Percentiles rank a stretch among this genome's conserved stretches.
Conservation (phyloP, 1,140 invertebrate genomes). For the Calephelis nemesis region DNA sequence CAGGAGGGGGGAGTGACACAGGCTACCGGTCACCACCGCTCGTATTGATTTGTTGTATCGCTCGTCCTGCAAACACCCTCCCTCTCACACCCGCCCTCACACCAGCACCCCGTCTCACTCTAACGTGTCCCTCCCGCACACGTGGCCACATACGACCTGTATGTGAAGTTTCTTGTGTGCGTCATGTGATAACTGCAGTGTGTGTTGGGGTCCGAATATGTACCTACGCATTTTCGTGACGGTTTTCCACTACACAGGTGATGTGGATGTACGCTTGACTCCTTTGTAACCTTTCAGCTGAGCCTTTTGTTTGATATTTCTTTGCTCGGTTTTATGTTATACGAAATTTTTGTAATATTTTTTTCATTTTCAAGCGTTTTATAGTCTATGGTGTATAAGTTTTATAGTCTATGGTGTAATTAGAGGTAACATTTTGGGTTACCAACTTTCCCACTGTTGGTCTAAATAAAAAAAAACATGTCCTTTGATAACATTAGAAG, state of each 20-base stretch:
- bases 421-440: no score
- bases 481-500: no score
- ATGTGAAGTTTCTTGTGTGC: conserved; percentile 46
- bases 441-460: no score
- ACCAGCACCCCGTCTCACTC: conserved; percentile 39
- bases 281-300: conserved; percentile 39
- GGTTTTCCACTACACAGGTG: conserved; percentile 54
- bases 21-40: conserved; percentile 78
- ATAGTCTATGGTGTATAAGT: background rate
- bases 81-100: conserved; percentile 50
- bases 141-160: conserved; percentile 61
- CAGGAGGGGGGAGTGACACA: conserved; percentile 66
- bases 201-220: conserved; percentile 70
- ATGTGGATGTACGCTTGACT: conserved; percentile 45
- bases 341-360: background rate
- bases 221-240: conserved; percentile 66
- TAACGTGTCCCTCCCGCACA: conserved; percentile 57
- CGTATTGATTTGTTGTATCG: conserved; percentile 79
- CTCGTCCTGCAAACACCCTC: conserved; percentile 72
- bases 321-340: conserved; percentile 33
- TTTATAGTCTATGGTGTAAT: no score
- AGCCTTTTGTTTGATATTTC: conserved; percentile 40
- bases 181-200: conserved; percentile 47
- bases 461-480: no score
- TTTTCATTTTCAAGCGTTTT: background rate